Base-by-base conservation (phyloP, 2,797 vertebrate species). In the Muraenolepis orangiensis region DNA sequence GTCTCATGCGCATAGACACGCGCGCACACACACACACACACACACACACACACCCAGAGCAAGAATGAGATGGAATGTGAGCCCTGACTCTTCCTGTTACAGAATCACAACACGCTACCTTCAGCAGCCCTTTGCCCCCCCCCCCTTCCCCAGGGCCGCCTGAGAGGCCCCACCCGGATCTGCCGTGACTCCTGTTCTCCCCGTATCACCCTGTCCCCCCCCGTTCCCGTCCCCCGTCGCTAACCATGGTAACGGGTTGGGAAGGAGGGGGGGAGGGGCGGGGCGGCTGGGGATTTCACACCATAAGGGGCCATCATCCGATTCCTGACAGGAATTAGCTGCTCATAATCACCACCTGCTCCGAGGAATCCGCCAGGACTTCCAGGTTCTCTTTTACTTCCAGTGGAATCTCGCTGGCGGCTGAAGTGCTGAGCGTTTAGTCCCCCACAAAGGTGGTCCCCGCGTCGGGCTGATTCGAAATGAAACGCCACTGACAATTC, bases 381-480 rank as follows among this genome's bases (percentile, higher is more conserved):
- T 64, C 57, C 57, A 13, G 51, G 20, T 57, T 51, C 42, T 57
- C 51, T n/a, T 23, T 57, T 5, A 3, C 11, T 26, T 64, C 57
- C 57, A 64, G 57, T 12, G 57, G 57, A 26, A 11, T 64, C 57
- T 26, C 57, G 12, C 6, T 26, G 14, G 16, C 57, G 10, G n/a
- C n/a, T n/a, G n/a, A 70, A 71, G 67, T 13, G 10, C 79, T 46
- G 81, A 73, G 69, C 81, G 31, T 83, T 84, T 79, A 80, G 84
- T 85, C 67, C 57, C 74, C 71, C 79, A 74, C 13, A 75, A 79
- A 78, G 75, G 57, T 64, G 78, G 84, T 80, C 40, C 70, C 67
- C 81, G 73, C 80, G 86, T 84, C 71, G 86, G 86, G 80, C 81
- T 85, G 82, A 86, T 80, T 64, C 86, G 80, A 87, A 86, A 82